Evolutionary conservation across 2,888 invertebrate genomes (phyloP).

Genomic region (Mylabris sibirica): DNA sequence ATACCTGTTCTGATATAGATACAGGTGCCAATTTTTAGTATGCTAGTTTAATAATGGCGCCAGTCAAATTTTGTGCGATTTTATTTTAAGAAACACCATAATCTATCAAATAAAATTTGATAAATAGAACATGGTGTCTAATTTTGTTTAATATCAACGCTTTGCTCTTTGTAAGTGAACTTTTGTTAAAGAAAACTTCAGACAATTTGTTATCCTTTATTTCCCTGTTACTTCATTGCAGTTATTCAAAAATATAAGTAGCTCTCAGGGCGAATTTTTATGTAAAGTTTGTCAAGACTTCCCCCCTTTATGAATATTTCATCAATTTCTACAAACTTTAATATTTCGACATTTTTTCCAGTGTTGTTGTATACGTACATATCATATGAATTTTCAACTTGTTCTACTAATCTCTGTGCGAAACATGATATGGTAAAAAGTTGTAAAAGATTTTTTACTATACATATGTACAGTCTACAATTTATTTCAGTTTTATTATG

Average conservation of each 20-base stretch:
- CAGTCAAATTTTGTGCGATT: background rate
- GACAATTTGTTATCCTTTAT: background rate
- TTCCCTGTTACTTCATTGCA: background rate
- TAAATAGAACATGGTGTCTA: background rate
- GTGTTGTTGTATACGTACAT: no score
- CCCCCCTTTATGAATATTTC: background rate
- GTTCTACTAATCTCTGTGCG: background rate
- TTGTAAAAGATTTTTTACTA: background rate
- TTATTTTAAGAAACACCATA: slow-evolving; percentile 2
- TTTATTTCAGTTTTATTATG: slow-evolving; percentile 4
- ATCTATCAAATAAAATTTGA: background rate
- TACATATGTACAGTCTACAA: background rate
- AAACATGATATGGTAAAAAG: background rate
- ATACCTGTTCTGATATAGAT: background rate
- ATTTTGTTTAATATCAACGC: no score
- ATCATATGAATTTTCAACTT: background rate
- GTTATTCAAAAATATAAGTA: background rate
- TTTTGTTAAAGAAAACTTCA: background rate
- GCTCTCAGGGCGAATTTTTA: background rate
- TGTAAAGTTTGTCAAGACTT: background rate
- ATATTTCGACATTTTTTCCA: background rate
- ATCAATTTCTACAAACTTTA: background rate
- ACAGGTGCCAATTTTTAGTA: slow-evolving; percentile 4
- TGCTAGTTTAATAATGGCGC: background rate
- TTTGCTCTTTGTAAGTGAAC: no score